Base-by-base conservation (phyloP, 2,797 vertebrate genomes). In the Gallinago solitaria region DNA sequence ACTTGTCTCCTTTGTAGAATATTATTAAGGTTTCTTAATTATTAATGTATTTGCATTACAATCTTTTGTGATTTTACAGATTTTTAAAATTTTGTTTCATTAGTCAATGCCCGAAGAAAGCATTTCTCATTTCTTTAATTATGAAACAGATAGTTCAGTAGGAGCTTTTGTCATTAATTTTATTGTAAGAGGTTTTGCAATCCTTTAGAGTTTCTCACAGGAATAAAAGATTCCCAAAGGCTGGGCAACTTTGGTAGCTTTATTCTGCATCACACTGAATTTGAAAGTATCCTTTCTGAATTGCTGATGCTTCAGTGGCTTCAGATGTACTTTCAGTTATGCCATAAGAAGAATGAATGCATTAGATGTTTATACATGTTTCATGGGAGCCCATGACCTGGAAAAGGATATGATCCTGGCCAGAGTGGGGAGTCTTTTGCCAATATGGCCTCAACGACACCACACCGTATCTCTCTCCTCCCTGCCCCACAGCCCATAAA, bases 81-180 rank as follows among this genome's bases (percentile, higher is more conserved):
- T 83, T 94, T 86, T n/a, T 6, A 11, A 39, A 78, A 73, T 90
- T 87, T 94, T 69, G 21, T 83, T 95, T 86, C 50, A 61, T 86
- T 59, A 79, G 27, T 82, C 51, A 81, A 59, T 73, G n/a, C 21
- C 59, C 50, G 84, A 92, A 70, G 63, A 92, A 90, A 82, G 18
- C 27, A 51, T 78, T 93, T 84, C 16, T 88, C 16, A 78, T 83
- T 90, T 83, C 53, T 90, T 90, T 51, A 90, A 84, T 90, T 90
- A 37, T 11, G 16, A 27, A 87, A 23, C 39, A 78, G 53, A 48
- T 18, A 39, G 21, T 32, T 81, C 76, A 65, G 57, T n/a, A 56
- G 51, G 41, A 81, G 30, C 56, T 65, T 69, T 69, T 79, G 28
- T 88, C 43, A 57, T 73, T 83, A 30, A 39, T 61, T 88, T 86